A percentile compares a stretch with the other conserved stretches of the same genome.
Evolutionary conservation across 1,140 invertebrate genomes (phyloP).

Genomic region (Pogonus chalceus): DNA sequence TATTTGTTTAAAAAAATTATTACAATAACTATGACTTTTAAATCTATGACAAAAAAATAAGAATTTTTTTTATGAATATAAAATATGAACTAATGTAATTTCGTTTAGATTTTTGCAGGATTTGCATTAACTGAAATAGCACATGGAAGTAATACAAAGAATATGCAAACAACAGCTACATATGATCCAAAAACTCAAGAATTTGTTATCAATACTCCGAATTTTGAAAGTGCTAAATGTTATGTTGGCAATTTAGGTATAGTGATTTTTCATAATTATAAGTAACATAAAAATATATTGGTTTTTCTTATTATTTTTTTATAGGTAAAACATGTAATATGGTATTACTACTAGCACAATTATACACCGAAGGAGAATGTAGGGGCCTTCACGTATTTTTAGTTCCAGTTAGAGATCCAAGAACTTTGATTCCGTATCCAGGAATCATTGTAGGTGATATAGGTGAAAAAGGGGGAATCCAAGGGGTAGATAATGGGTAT

Average conservation of each 20-base stretch:
- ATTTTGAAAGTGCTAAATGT: conserved; percentile 91
- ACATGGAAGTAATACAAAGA: conserved; percentile 89
- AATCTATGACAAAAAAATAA: too few species aligned
- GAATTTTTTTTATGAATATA: conserved; percentile 33
- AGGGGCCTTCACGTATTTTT: conserved; percentile 83
- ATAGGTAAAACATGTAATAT: conserved; percentile 77
- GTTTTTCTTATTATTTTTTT: conserved; percentile 20
- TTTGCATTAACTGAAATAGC: conserved; percentile 87
- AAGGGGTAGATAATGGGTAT: conserved; percentile 83
- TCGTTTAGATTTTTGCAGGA: conserved; percentile 56
- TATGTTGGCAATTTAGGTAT: conserved; percentile 87
- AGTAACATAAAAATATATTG: neutral
- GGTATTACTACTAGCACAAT: conserved; percentile 79
- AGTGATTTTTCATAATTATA: too few species aligned
- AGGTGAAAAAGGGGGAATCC: conserved; percentile 78
- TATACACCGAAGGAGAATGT: conserved; percentile 64
- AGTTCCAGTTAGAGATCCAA: conserved; percentile 67
- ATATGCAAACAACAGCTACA: conserved; percentile 80
- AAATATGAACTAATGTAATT: conserved; percentile 47
- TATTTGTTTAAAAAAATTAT: too few species aligned
- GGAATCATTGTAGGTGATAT: conserved; percentile 69
- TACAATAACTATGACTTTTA: too few species aligned
- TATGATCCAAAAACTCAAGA: conserved; percentile 67
- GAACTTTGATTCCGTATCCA: conserved; percentile 60
- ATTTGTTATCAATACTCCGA: conserved; percentile 85